phyloP scores from a whole-genome alignment of 2,888 invertebrate genomes.

The Cryptosula pallasiana region DNA sequence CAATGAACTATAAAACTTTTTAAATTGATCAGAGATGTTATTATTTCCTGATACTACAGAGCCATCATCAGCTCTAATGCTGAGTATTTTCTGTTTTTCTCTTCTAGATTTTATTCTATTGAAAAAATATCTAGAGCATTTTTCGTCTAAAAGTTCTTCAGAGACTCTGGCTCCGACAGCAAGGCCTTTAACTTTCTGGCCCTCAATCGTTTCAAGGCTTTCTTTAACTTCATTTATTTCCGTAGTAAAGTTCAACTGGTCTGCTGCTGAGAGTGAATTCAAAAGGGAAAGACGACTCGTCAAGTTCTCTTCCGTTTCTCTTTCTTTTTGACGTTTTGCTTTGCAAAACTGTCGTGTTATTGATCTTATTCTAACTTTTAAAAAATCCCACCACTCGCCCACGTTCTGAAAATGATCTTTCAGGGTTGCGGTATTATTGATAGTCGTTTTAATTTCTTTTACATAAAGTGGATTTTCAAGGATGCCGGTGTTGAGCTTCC shows the following conservation, averaged over 20 bases:
- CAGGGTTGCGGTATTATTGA: not conserved
- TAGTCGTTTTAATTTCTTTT: not conserved
- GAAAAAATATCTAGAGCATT: not conserved
- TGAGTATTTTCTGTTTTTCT: not conserved
- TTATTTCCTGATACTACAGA: not conserved
- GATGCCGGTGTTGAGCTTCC: not conserved
- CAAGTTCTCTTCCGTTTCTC: too few relatives aligned
- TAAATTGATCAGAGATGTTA: not conserved
- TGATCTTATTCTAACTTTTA: not conserved
- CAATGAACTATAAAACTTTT: not conserved
- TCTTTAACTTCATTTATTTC: slow-evolving; percentile 6
- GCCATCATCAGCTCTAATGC: not conserved
- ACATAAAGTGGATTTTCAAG: not conserved
- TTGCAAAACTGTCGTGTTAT: too few relatives aligned
- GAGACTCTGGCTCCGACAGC: not conserved
- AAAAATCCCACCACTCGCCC: not conserved
- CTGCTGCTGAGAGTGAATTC: too few relatives aligned
- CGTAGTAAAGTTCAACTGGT: too few relatives aligned
- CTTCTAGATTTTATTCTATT: not conserved
- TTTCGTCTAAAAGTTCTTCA: not conserved
- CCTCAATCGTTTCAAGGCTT: not conserved
- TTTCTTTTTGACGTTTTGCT: too few relatives aligned
- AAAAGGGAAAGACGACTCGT: too few relatives aligned
- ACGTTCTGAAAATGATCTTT: not conserved
- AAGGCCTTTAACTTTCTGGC: not conserved